Base-by-base conservation (phyloP, 2,797 vertebrate species). In the Petrocephalus sullivani region DNA sequence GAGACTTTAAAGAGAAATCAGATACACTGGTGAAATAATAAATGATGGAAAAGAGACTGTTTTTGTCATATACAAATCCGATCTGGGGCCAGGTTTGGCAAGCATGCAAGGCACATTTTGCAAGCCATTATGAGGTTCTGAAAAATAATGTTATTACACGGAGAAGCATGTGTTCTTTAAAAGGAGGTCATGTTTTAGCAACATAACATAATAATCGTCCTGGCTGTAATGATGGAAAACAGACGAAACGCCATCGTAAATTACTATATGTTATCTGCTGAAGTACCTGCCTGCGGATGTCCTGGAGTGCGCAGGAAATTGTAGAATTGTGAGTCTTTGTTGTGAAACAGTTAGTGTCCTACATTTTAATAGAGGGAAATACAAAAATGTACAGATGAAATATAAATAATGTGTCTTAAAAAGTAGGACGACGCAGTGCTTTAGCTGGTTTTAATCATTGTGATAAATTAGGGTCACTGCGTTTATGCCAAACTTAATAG, bases 161-260 rank as follows among this genome's bases (percentile, higher is more conserved):
- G 75, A 41, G 41, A 81, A 81, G 75, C 75, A 46, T 49, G 75
- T 81, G 75, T 81, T 81, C 75, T 81, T 81, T 81, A 81, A 81
- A 81, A 81, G 41, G 75, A 49, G 75, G 37, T 49, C 75, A 81
- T 41, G 37, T 81, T 81, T 49, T 46, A 49, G 16, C 16, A 81
- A 81, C 41, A 4, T 81, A 49, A 81, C 46, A 37, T 49, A 46
- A 81, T 81, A 49, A 81, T 81, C 41, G 46, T 81, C 33, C 75
- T 4, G 0, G 37, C 75, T 81, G 41, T 81, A 49, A 81, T 49
- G 75, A 81, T 49, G 28, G 41, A 81, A 81, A 81, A 81, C 37
- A 81, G 41, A 81, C 49, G 16, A 41, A 41, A 49, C 41, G n/a
- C 37, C 41, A n/a, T 81, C 46, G 75, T n/a, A 49, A 81, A 81